Evolutionary conservation across 2,113 vertebrate genomes (phyloP).

Genomic region (Strix aluco): DNA sequence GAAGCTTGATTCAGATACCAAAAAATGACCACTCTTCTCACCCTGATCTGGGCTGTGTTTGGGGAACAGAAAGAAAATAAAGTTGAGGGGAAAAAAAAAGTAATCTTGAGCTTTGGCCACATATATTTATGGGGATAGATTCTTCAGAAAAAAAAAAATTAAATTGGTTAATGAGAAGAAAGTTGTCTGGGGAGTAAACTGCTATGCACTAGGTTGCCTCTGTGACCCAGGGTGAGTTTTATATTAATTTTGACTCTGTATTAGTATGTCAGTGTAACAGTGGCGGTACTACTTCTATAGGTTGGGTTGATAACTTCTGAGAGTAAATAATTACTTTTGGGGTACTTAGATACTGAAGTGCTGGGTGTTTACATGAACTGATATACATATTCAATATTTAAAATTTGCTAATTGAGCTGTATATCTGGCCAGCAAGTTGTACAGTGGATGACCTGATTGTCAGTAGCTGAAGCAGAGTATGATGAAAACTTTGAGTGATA

Average conservation of each 20-base stretch:
- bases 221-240: background rate
- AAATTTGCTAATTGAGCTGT: background rate
- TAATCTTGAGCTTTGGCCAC: background rate
- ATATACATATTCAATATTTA: background rate
- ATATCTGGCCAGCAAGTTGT: background rate
- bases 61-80: background rate
- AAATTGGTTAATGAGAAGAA: background rate
- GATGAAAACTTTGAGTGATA: background rate
- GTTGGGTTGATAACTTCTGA: background rate
- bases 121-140: background rate
- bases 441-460: background rate
- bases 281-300: background rate
- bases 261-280: background rate
- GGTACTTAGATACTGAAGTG: background rate
- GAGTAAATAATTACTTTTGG: background rate
- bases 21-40: background rate
- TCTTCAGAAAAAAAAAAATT: background rate
- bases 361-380: background rate
- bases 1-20: background rate
- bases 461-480: background rate
- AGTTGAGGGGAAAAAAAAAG: background rate
- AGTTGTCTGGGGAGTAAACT: background rate
- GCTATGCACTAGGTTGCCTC: background rate
- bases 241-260: background rate
- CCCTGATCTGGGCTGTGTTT: background rate